These are phyloP conservation scores for Papilio gigon DNA, from an alignment of 2,888 invertebrate species.

Conservation along the genomic window DNA sequence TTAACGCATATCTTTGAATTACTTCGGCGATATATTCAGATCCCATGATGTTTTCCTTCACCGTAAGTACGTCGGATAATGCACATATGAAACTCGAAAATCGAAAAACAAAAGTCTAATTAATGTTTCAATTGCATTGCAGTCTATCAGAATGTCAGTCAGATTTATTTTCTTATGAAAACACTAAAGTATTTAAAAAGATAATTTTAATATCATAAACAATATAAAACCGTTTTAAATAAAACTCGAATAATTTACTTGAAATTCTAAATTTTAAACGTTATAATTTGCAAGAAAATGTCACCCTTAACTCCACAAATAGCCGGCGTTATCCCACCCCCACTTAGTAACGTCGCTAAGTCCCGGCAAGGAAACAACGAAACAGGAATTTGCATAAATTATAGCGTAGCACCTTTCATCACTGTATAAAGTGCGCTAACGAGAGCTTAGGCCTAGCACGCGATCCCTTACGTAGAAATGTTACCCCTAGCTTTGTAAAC, in stretches of 20 bases:
- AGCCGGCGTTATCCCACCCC: slow-evolving; percentile 50
- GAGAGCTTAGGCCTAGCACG: slow-evolving; percentile 63
- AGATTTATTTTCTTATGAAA: no score
- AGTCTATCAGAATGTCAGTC: no score
- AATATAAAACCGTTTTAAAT: slow-evolving; percentile 10
- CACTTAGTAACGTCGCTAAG: slow-evolving; percentile 53
- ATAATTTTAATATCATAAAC: background rate
- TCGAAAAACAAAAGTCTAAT: no score
- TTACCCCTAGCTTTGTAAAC: background rate
- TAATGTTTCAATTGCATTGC: no score
- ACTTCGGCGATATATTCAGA: no score
- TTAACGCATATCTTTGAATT: no score
- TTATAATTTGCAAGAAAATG: slow-evolving; percentile 39
- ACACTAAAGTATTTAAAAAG: background rate
- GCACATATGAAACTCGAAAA: no score
- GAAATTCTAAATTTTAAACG: slow-evolving; percentile 18
- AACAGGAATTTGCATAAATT: slow-evolving; percentile 78
- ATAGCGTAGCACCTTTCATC: slow-evolving; percentile 67
- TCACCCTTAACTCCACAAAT: slow-evolving; percentile 47
- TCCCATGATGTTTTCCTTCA: no score
- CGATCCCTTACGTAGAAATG: slow-evolving; percentile 49
- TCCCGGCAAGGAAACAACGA: slow-evolving; percentile 71
- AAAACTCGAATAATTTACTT: slow-evolving; percentile 1
- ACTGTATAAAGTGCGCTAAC: slow-evolving; percentile 71
- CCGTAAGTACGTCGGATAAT: no score